Percentiles rank a stretch among this genome's conserved stretches.
These are phyloP conservation scores for Eumeta japonica DNA, from an alignment of 1,140 invertebrate species.

Conservation along the genomic window DNA sequence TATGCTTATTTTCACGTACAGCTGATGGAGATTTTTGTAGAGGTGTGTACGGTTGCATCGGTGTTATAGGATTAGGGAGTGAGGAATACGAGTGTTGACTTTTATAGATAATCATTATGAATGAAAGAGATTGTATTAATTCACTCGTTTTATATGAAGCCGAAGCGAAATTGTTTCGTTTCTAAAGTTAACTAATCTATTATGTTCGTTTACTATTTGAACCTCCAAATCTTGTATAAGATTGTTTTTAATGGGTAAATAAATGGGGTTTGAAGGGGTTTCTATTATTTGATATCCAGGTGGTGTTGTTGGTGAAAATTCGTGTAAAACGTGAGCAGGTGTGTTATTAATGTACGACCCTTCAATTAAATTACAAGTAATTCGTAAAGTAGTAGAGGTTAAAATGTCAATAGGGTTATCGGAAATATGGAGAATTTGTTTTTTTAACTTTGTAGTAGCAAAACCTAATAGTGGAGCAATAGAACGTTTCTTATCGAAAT, in stretches of 20 bases:
- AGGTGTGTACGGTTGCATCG: too few species aligned
- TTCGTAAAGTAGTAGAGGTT: slow-evolving; percentile 3
- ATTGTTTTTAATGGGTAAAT: slow-evolving; percentile 11
- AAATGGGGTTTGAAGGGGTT: slow-evolving; percentile 11
- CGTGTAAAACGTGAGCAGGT: slow-evolving; percentile 7
- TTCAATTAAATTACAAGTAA: slow-evolving; percentile 6
- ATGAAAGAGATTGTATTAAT: too few species aligned
- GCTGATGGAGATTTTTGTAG: too few species aligned
- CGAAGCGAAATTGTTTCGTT: slow-evolving; percentile 11
- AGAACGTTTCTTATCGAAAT: slow-evolving; percentile 8
- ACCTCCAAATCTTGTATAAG: slow-evolving; percentile 7
- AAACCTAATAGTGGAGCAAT: slow-evolving; percentile 6
- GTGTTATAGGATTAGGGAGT: too few species aligned
- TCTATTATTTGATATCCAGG: slow-evolving; percentile 8
- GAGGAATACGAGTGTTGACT: too few species aligned
- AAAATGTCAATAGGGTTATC: slow-evolving; percentile 5
- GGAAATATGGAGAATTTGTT: slow-evolving; percentile 4
- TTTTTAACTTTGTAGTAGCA: slow-evolving; percentile 2
- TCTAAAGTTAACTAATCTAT: slow-evolving; percentile 12
- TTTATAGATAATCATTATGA: too few species aligned
- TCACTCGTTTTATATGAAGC: slow-evolving; percentile 11
- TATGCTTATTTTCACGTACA: too few species aligned
- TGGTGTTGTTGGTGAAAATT: slow-evolving; percentile 8
- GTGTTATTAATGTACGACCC: slow-evolving; percentile 7
- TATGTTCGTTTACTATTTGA: slow-evolving; percentile 9